phyloP scores from a whole-genome alignment of 2,888 invertebrate species.

The Stomorhina lunata region DNA sequence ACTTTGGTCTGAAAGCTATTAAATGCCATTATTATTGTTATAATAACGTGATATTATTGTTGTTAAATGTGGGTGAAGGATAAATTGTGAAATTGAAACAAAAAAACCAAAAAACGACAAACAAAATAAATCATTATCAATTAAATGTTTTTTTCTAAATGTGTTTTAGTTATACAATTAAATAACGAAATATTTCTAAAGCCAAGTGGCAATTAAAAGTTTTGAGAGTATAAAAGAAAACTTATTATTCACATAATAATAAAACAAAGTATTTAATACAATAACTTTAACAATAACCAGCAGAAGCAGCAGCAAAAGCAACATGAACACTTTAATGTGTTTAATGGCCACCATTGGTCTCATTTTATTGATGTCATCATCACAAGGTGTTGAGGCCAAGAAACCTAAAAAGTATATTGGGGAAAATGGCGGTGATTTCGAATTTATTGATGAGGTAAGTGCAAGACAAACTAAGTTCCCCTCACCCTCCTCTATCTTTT shows the following conservation, averaged over 20 bases:
- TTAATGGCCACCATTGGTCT: conserved; percentile 77
- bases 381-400: conserved; percentile 79
- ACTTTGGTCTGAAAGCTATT: neutral
- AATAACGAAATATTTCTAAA: neutral
- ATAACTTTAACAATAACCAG: neutral
- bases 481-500: too few relatives aligned
- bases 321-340: conserved; percentile 76
- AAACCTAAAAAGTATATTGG: conserved; percentile 87
- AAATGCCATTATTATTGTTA: neutral
- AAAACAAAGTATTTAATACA: neutral
- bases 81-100: conserved; percentile 4
- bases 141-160: neutral
- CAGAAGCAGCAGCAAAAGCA: too few relatives aligned
- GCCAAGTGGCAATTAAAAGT: neutral
- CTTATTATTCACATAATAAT: neutral
- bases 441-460: conserved; percentile 89
- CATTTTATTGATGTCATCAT: conserved; percentile 79
- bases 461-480: too few relatives aligned
- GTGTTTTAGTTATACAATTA: neutral
- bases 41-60: neutral
- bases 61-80: conserved; percentile 40
- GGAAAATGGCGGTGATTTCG: conserved; percentile 86
- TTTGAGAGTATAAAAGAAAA: neutral
- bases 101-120: neutral
- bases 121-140: neutral